Evolutionary conservation across 2,888 invertebrate species (phyloP).

Genomic region (Nomada hirtipes): DNA sequence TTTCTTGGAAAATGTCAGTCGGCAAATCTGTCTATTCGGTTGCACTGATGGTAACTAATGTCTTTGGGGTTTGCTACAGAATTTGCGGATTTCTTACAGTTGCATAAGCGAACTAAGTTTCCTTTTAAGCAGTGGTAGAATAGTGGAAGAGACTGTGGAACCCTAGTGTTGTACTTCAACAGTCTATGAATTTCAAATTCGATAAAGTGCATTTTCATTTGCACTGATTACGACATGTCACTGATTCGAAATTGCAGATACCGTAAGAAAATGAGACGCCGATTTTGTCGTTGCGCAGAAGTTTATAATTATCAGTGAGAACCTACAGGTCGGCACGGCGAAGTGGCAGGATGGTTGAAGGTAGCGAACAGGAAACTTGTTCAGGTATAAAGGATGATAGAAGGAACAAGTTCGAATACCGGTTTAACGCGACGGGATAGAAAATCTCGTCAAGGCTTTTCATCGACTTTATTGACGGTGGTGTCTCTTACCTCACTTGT

Average conservation of each 20-base stretch:
- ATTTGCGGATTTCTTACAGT: too few species aligned
- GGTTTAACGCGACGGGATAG: neutral
- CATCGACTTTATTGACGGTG: conserved; percentile 48
- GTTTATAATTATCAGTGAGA: neutral
- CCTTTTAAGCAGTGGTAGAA: neutral
- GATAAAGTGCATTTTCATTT: neutral
- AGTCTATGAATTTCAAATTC: neutral
- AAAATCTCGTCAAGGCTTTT: conserved; percentile 7
- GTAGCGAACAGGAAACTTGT: neutral
- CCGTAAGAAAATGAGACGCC: neutral
- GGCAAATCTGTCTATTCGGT: neutral
- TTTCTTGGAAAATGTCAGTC: neutral
- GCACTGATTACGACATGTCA: neutral
- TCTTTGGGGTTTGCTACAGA: neutral
- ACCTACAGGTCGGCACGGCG: neutral
- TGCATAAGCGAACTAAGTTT: too few species aligned
- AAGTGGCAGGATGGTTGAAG: neutral
- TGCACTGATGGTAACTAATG: neutral
- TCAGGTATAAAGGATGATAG: neutral
- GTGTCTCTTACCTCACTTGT: conserved; percentile 64
- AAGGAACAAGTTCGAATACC: neutral
- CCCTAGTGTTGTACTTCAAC: neutral
- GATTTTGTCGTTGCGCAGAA: neutral
- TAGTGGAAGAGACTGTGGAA: neutral
- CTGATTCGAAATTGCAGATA: neutral